Evolutionary conservation across 1,140 invertebrate genomes (phyloP).

Genomic region (Leptinotarsa defecta): DNA sequence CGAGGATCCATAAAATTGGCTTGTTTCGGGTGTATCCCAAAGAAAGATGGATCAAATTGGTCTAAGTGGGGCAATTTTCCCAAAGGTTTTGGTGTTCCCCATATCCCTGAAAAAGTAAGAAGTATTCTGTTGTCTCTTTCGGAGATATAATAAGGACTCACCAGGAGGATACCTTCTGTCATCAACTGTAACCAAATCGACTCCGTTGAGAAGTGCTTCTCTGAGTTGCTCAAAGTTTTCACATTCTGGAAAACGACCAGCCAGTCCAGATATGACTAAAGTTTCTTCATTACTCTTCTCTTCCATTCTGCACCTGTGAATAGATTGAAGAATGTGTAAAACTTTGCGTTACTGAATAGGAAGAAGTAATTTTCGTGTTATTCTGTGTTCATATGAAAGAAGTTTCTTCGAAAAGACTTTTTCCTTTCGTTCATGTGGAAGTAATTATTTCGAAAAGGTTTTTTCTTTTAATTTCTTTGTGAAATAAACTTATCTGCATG

Average conservation of each 20-base stretch:
- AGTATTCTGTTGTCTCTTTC: conserved; percentile 73
- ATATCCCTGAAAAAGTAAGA: conserved; percentile 65
- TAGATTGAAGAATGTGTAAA: no score
- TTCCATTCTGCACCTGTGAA: background rate
- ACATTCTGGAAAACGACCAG: conserved; percentile 88
- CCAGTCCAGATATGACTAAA: conserved; percentile 80
- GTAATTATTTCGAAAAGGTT: no score
- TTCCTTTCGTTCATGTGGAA: no score
- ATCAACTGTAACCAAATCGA: conserved; percentile 84
- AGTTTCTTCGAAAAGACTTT: no score
- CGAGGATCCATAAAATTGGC: conserved; percentile 62
- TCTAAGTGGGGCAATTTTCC: conserved; percentile 79
- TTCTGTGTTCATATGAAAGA: no score
- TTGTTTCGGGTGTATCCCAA: conserved; percentile 61
- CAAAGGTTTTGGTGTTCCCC: conserved; percentile 68
- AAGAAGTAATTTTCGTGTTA: no score
- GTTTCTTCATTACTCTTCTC: conserved; percentile 65
- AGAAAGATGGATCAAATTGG: conserved; percentile 64
- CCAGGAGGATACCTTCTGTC: conserved; percentile 60
- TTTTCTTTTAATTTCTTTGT: no score
- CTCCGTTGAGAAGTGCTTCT: conserved; percentile 78
- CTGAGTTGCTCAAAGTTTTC: conserved; percentile 79
- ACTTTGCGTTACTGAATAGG: no score
- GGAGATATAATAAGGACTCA: background rate
- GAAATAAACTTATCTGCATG: no score